Conservation (phyloP, 2,888 invertebrate genomes). For the Cyaniris semiargus region DNA sequence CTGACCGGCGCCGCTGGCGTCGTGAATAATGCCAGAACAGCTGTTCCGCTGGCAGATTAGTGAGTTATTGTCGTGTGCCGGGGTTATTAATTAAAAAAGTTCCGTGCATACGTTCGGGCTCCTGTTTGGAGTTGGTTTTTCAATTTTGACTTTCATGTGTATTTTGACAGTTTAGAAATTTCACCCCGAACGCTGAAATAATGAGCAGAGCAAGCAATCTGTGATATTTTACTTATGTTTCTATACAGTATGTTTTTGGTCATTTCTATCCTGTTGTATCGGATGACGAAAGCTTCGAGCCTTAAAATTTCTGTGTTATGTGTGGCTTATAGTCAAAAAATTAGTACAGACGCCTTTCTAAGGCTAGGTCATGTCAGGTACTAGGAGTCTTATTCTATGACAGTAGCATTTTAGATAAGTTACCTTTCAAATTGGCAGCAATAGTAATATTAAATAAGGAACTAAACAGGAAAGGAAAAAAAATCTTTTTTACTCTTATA, state of each 20-base stretch:
- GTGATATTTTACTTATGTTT: neutral
- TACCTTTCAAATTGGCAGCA: too few species aligned
- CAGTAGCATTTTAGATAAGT: too few species aligned
- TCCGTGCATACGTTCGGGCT: conserved; percentile 11
- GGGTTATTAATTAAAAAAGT: conserved; percentile 52
- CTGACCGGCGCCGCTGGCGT: conserved; percentile 46
- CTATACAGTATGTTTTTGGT: neutral
- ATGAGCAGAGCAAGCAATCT: neutral
- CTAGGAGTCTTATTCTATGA: too few species aligned
- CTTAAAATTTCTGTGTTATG: too few species aligned
- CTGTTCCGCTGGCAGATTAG: conserved; percentile 56
- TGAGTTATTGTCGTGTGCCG: conserved; percentile 52
- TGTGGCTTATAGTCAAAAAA: too few species aligned
- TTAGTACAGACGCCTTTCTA: too few species aligned
- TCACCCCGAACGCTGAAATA: neutral
- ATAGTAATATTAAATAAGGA: too few species aligned
- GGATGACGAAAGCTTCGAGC: neutral
- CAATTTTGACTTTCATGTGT: conserved; percentile 22
- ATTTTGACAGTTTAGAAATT: conserved; percentile 17
- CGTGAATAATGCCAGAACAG: conserved; percentile 54
- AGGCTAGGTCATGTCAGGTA: too few species aligned
- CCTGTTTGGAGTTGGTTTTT: conserved; percentile 25
- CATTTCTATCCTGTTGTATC: neutral
- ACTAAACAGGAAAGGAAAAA: too few species aligned
- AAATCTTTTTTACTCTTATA: too few species aligned